phyloP scores from a whole-genome alignment of 2,113 vertebrate species.

The Phaetusa simplex region DNA sequence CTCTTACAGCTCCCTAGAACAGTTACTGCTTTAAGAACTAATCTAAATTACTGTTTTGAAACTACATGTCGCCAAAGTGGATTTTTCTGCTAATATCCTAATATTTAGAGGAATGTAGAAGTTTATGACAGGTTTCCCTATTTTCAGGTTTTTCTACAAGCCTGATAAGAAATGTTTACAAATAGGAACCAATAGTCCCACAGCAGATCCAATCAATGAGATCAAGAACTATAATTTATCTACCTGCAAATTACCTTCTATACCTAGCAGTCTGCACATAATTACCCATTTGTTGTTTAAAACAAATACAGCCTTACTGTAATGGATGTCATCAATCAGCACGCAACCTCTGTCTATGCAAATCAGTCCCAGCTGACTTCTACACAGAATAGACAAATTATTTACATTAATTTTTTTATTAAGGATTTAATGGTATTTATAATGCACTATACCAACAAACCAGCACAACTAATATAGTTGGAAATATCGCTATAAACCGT shows the following conservation, averaged over 20 bases:
- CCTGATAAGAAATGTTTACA: background rate
- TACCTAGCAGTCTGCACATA: background rate
- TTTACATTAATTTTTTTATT: conserved; percentile 28
- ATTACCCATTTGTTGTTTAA: conserved; percentile 38
- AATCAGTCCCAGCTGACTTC: background rate
- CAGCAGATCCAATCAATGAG: background rate
- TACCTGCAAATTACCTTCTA: background rate
- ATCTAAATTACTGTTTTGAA: background rate
- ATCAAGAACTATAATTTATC: conserved; percentile 21
- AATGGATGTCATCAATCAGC: conserved; percentile 47
- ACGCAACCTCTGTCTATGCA: background rate
- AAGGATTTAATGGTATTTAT: background rate
- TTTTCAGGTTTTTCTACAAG: background rate
- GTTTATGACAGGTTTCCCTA: background rate
- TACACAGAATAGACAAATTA: background rate
- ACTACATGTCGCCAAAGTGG: background rate
- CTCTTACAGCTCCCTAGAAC: background rate
- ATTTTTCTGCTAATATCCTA: background rate
- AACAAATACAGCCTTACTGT: conserved; percentile 42
- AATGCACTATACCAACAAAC: background rate
- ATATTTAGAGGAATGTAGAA: background rate
- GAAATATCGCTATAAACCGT: background rate
- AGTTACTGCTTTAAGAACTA: background rate
- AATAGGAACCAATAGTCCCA: conserved; percentile 22
- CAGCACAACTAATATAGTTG: background rate